Evolutionary conservation across 1,140 invertebrate species (phyloP), one percentile per base, ranked within the genome.

Genomic region (Chymomyza costata): DNA sequence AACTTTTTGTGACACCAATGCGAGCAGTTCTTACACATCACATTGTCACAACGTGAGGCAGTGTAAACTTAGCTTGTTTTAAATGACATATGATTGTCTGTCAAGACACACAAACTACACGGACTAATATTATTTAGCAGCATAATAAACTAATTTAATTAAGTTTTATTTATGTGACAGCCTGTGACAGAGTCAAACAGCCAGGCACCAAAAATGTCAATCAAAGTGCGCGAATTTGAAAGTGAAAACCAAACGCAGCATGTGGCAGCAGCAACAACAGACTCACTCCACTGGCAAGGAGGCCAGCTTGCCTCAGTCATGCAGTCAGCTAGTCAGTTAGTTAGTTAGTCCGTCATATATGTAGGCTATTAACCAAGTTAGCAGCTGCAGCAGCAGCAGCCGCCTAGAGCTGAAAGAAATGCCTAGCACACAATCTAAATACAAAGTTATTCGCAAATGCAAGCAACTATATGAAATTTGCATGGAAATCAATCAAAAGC

Each of bases 111-210:
- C n/a, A n/a, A n/a, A n/a, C n/a, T n/a, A n/a, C n/a, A n/a, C n/a
- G n/a, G n/a, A n/a, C n/a, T n/a, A n/a, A n/a, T n/a, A n/a, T n/a
- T n/a, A n/a, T n/a, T n/a, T n/a, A 18, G 15, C 44, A 43, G 40
- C 52, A 54, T 65, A 69, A 76, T 57, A 48, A 65, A 63, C 53
- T 56, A 63, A 76, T 78, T 78, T 78, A 71, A 71, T 71, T 66
- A 66, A 71, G 46, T 40, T 56, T 50, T 49, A 78, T 66, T 66
- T 58, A 59, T 61, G 48, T 60, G 66, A 17, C 54, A 40, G 49
- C 30, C 32, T 69, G 60, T n/a, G n/a, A n/a, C n/a, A n/a, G n/a
- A n/a, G n/a, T 56, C 65, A 65, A 61, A 55, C n/a, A n/a, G n/a
- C n/a, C n/a, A n/a, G n/a, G n/a, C n/a, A n/a, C 57, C 31, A 45